A percentile compares a stretch with the other conserved stretches of the same genome.
Evolutionary conservation across 2,113 vertebrate species (phyloP).

Genomic region (Ictalurus furcatus): DNA sequence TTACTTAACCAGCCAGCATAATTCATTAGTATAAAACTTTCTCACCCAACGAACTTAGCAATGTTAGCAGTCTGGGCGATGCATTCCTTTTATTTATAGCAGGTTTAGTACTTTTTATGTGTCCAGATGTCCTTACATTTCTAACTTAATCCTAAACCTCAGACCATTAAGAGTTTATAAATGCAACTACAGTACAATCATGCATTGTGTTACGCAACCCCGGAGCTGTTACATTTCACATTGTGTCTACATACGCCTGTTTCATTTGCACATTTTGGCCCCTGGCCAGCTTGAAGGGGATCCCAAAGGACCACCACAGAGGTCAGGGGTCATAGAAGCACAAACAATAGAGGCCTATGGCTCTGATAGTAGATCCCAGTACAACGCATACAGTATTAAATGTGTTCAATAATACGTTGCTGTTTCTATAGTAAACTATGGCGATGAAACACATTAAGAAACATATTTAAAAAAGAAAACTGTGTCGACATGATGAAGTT

Average conservation of each 20-base stretch:
- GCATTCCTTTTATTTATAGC: neutral
- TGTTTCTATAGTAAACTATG: neutral
- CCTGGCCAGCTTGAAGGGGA: neutral
- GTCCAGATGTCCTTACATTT: neutral
- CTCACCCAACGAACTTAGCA: neutral
- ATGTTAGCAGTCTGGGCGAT: neutral
- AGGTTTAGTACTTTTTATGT: neutral
- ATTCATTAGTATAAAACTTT: neutral
- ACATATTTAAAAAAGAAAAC: neutral
- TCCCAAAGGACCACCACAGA: neutral
- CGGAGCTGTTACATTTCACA: neutral
- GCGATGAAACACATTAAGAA: neutral
- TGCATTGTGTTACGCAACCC: neutral
- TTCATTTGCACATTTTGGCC: neutral
- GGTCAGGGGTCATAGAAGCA: constrained; percentile 16
- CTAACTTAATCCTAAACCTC: neutral
- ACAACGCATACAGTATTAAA: neutral
- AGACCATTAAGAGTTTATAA: neutral
- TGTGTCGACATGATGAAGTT: neutral
- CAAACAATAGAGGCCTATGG: neutral
- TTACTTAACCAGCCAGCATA: neutral
- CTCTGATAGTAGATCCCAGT: neutral
- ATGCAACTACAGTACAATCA: neutral
- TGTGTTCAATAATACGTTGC: neutral
- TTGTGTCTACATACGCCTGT: neutral